phyloP scores from a whole-genome alignment of 2,797 vertebrate genomes.

The Poliocrania exsul region DNA sequence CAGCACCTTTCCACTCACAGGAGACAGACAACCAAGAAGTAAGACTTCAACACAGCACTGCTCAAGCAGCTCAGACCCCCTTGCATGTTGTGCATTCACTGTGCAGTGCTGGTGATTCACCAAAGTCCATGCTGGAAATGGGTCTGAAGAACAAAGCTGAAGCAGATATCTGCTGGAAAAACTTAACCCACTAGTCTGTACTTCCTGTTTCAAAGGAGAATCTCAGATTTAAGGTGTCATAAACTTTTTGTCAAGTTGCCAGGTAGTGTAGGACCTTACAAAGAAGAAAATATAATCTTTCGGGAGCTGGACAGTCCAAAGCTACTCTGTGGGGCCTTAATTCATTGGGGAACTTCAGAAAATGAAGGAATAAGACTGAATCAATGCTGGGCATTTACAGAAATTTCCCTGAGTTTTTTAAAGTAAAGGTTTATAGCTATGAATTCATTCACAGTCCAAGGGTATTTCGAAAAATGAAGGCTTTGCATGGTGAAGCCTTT shows the following conservation, averaged over 20 bases:
- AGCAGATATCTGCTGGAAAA: not conserved
- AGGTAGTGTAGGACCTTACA: not conserved
- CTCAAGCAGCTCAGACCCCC: not conserved
- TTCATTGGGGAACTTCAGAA: not conserved
- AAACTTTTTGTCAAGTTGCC: not conserved
- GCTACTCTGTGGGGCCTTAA: not conserved
- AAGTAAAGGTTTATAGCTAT: not conserved
- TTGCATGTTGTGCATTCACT: accelerated
- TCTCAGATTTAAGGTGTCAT: not conserved
- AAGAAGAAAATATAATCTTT: not conserved
- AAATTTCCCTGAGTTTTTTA: not conserved
- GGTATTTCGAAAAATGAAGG: not conserved
- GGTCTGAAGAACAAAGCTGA: not conserved
- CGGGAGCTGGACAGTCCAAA: not conserved
- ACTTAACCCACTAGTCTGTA: not conserved
- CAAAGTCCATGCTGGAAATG: not conserved
- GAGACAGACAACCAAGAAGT: not conserved
- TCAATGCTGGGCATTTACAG: not conserved
- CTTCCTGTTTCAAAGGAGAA: not conserved
- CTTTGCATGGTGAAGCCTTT: not conserved
- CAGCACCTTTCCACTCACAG: not conserved
- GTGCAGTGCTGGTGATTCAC: not conserved
- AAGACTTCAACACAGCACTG: not conserved
- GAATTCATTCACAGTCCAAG: not conserved
- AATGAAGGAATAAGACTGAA: not conserved